Evolutionary conservation across 2,113 vertebrate species (phyloP).

Genomic region (Balaeniceps rex): DNA sequence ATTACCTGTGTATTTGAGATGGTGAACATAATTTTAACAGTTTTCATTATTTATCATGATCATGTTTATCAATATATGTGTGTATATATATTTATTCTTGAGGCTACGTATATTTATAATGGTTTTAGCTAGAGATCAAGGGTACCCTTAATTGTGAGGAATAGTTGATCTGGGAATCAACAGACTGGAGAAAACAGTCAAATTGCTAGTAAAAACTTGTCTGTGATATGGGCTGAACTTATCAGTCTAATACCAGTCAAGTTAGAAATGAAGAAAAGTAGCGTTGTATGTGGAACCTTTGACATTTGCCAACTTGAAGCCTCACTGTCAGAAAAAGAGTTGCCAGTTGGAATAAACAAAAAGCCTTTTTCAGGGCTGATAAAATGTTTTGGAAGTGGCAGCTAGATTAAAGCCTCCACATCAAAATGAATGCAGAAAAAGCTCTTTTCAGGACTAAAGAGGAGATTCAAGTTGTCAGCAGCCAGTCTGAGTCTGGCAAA

Average conservation of each 20-base stretch:
- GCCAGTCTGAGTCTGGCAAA: conserved; percentile 52
- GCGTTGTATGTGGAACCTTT: neutral
- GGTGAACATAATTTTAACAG: neutral
- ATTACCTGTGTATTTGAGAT: neutral
- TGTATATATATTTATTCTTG: neutral
- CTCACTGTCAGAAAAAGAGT: neutral
- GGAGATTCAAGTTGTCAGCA: conserved; percentile 62
- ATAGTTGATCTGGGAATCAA: neutral
- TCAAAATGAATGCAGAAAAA: conserved; percentile 58
- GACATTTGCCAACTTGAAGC: neutral
- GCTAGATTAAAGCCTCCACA: conserved; percentile 55
- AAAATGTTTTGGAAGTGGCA: conserved; percentile 54
- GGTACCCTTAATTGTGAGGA: neutral
- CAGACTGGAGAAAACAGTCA: neutral
- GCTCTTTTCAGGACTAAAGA: conserved; percentile 28
- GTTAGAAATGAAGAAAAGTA: neutral
- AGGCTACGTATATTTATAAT: neutral
- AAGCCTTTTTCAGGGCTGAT: conserved; percentile 8
- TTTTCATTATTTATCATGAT: neutral
- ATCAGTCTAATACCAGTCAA: neutral
- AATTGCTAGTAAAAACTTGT: neutral
- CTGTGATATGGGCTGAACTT: neutral
- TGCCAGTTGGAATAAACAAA: conserved; percentile 45
- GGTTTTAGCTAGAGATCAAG: neutral
- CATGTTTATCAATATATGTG: neutral